Evolutionary conservation across 2,888 invertebrate genomes (phyloP).

Genomic region (Tipula vernalis): DNA sequence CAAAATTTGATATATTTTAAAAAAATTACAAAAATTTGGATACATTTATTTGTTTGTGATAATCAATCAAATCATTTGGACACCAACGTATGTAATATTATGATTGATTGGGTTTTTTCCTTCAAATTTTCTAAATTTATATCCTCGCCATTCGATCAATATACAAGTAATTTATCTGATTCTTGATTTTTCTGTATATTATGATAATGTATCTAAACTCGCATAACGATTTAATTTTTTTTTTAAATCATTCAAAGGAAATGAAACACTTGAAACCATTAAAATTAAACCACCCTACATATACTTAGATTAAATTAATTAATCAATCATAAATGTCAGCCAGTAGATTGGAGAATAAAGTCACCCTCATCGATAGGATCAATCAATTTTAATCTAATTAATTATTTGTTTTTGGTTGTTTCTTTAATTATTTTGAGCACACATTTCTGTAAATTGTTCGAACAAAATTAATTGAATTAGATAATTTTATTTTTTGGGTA

Average conservation of each 20-base stretch:
- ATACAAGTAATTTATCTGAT: neutral
- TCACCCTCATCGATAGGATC: neutral
- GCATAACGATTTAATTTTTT: neutral
- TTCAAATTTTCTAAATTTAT: neutral
- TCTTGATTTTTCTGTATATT: neutral
- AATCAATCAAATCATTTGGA: neutral
- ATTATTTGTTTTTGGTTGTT: neutral
- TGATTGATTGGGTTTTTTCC: neutral
- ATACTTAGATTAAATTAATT: neutral
- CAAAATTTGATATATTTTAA: neutral
- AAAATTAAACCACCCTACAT: neutral
- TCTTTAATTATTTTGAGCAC: neutral
- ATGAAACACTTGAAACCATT: neutral
- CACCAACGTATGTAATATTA: neutral
- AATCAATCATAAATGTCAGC: neutral
- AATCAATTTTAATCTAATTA: constrained; percentile 4
- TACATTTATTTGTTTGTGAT: neutral
- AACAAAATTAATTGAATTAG: neutral
- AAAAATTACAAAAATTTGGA: neutral
- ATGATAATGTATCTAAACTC: neutral
- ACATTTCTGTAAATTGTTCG: neutral
- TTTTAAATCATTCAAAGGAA: neutral
- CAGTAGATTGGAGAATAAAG: neutral
- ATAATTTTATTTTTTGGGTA: neutral
- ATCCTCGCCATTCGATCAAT: neutral